Evolutionary conservation across 2,797 vertebrate genomes (phyloP).

Genomic region (Morelia viridis): DNA sequence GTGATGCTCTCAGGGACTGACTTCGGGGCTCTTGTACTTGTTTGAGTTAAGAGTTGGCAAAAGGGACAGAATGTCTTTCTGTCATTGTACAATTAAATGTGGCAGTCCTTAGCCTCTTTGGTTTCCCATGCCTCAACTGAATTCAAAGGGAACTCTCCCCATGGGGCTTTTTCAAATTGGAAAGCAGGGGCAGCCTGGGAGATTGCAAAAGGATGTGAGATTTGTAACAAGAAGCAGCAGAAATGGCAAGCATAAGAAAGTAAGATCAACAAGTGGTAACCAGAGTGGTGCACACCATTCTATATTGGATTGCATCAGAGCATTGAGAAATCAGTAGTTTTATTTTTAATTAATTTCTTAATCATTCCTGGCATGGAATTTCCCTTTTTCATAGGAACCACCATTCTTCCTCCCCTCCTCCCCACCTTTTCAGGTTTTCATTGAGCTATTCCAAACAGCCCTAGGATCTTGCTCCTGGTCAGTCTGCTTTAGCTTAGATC

Average conservation of each 20-base stretch:
- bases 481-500: neutral
- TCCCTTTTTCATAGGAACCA: neutral
- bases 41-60: too few species aligned
- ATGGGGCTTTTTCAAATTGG: too few species aligned
- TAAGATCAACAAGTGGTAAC: neutral
- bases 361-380: neutral
- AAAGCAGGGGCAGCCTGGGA: too few species aligned
- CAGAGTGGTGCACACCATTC: neutral
- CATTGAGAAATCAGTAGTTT: neutral
- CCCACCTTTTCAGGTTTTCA: neutral
- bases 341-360: neutral
- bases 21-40: neutral
- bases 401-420: rapidly evolving
- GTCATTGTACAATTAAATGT: too few species aligned
- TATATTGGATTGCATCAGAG: neutral
- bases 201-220: too few species aligned
- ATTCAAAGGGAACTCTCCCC: too few species aligned
- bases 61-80: too few species aligned
- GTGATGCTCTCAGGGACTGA: neutral
- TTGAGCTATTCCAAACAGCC: neutral
- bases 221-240: too few species aligned
- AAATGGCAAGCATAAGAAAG: neutral
- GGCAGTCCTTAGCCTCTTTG: too few species aligned
- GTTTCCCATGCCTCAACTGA: too few species aligned
- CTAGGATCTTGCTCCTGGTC: neutral